Percentiles rank a stretch among this genome's conserved stretches.
Conservation (phyloP, 1,140 invertebrate genomes). For the Cylas formicarius region DNA sequence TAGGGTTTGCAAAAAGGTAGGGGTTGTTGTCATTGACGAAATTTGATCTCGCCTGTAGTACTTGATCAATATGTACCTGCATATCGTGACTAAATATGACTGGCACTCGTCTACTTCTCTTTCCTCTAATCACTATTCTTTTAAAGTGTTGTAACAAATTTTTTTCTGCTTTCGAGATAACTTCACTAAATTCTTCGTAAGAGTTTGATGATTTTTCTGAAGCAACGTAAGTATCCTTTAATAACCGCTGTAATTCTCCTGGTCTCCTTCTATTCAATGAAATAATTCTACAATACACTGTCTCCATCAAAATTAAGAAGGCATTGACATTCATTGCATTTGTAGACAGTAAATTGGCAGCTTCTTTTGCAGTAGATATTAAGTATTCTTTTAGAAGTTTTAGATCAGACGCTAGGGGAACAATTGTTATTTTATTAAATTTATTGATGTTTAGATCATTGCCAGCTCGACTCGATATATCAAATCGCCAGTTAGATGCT, state of each 20-base stretch:
- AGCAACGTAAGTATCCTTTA: constrained; percentile 3
- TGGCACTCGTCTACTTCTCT: constrained; percentile 17
- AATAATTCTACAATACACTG: constrained; percentile 27
- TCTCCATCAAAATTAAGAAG: constrained; percentile 25
- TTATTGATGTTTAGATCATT: constrained; percentile 34
- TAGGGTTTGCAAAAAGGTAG: too few relatives aligned
- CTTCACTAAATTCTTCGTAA: constrained; percentile 16
- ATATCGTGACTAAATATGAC: constrained; percentile 19
- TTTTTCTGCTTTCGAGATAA: constrained; percentile 17
- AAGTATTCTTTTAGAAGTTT: constrained; percentile 36
- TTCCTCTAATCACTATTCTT: constrained; percentile 22
- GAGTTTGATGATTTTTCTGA: constrained; percentile 5
- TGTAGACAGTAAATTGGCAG: too few relatives aligned
- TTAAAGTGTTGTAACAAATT: constrained; percentile 18
- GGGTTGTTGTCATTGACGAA: constrained; percentile 16
- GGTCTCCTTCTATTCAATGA: constrained; percentile 31
- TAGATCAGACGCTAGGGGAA: constrained; percentile 36
- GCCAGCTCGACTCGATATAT: constrained; percentile 28
- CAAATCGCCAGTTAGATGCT: constrained; percentile 22
- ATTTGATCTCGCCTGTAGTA: constrained; percentile 11
- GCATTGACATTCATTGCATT: constrained; percentile 16
- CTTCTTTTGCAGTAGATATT: constrained; percentile 15
- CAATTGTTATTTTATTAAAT: constrained; percentile 36
- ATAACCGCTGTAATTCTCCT: constrained; percentile 29
- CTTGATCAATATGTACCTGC: constrained; percentile 10